phyloP scores from a whole-genome alignment of 1,140 invertebrate genomes.

The Heliconius nattereri region DNA sequence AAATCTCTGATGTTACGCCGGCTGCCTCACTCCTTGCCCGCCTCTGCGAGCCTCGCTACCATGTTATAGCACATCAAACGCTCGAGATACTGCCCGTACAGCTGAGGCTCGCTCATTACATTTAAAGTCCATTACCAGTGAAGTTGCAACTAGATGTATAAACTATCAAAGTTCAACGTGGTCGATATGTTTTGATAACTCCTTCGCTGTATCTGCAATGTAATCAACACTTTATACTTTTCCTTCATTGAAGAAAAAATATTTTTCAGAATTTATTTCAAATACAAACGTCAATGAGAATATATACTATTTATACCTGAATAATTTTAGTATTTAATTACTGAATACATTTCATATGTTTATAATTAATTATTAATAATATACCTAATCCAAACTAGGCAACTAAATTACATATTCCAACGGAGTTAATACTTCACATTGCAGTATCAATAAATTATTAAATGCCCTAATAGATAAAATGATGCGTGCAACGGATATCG shows the following conservation, averaged over 20 bases:
- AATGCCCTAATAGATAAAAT: conserved; percentile 57
- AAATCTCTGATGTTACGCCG: conserved; percentile 68
- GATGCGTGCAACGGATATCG: conserved; percentile 53
- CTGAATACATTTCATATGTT: not conserved
- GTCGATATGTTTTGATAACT: conserved; percentile 12
- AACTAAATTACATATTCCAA: conserved; percentile 30
- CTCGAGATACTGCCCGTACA: conserved; percentile 56
- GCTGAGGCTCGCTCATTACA: conserved; percentile 59
- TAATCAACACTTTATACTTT: not conserved
- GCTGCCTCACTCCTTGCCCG: conserved; percentile 37
- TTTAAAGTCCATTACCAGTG: conserved; percentile 43
- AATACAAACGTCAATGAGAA: too few relatives aligned
- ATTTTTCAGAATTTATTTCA: too few relatives aligned
- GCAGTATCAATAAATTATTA: conserved; percentile 53
- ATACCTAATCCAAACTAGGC: not conserved
- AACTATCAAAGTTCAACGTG: conserved; percentile 20
- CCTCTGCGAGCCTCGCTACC: conserved; percentile 27
- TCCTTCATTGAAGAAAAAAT: too few relatives aligned
- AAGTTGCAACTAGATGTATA: conserved; percentile 38
- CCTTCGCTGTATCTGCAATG: not conserved
- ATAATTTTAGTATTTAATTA: too few relatives aligned
- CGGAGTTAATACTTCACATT: not conserved
- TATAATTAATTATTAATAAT: not conserved
- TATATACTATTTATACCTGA: too few relatives aligned
- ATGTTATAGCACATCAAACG: conserved; percentile 58